These are phyloP conservation scores for Megaleporinus macrocephalus DNA, from an alignment of 2,113 vertebrate species.

Conservation along the genomic window DNA sequence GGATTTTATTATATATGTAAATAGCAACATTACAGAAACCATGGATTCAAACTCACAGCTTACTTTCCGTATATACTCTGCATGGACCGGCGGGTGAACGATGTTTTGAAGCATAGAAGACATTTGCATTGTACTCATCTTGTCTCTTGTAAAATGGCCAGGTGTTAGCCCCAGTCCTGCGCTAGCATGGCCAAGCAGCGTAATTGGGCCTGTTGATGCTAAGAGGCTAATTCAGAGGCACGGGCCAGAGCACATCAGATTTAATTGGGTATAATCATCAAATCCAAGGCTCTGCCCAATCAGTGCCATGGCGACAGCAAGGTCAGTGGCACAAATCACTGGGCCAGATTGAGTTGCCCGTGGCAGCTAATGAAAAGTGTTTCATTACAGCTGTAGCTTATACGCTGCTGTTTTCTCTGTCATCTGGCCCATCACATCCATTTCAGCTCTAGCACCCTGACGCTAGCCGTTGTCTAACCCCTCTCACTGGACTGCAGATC, in stretches of 20 bases:
- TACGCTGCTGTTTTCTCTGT: neutral
- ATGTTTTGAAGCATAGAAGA: too few species aligned
- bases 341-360: conserved; percentile 21
- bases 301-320: conserved; percentile 17
- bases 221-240: conserved; percentile 37
- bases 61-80: too few species aligned
- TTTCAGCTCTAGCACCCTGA: neutral
- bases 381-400: conserved; percentile 15
- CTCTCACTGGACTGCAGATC: neutral
- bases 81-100: too few species aligned
- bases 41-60: too few species aligned
- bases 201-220: conserved; percentile 40
- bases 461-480: neutral
- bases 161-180: neutral
- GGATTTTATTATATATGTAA: too few species aligned
- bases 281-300: conserved; percentile 32
- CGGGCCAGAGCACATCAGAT: conserved; percentile 29
- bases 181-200: neutral
- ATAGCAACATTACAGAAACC: too few species aligned
- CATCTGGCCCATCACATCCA: conserved; percentile 11
- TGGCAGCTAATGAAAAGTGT: conserved; percentile 15
- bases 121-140: neutral
- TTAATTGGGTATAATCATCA: conserved; percentile 49
- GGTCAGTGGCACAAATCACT: conserved; percentile 33
- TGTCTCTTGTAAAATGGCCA: conserved; percentile 20